Evolutionary conservation across 2,113 vertebrate species (phyloP), one percentile per base, ranked within the genome.

Genomic region (Leucoraja erinaceus): DNA sequence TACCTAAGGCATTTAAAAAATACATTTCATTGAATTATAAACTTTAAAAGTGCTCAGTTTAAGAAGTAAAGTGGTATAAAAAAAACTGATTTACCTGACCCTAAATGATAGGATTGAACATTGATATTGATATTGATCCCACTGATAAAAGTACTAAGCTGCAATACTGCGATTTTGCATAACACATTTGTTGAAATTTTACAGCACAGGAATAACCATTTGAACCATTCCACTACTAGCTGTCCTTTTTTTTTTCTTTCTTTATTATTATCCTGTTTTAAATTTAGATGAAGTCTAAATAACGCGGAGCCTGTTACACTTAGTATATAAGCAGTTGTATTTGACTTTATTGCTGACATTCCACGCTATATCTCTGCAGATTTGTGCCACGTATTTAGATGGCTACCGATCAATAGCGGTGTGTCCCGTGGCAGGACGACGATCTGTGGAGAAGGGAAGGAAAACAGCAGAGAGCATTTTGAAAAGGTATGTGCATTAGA

Each of bases 401-500:
- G 97, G 97, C 0, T 98, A 97, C 95, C 96, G 97, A 95, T 96
- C 97, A 31, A 98, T 96, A 16, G 97, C 97, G 0, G 97, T 98
- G 54, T 98, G 97, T 95, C 95, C 97, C 0, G 95, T 97, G 5
- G 96, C 95, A 75, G 97, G 97, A 0, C 97, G 96, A 7, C 96
- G 96, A 93, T 96, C 97, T 0, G 93, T 93, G 0, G 95, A 98
- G 11, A 98, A 98, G 94, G 97, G 96, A 94, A 95, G 95, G 31
- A 94, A 94, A 68, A 97, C 96, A 10, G 97, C 97, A 0, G 97
- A 98, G 84, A 95, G 95, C 94, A 97, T 98, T 95, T 94, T 98
- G 93, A 97, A 96, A 94, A 96, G 97, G 97, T 98, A 81, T 66
- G 93, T 93, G 2, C 56, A 91, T 66, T 68, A 9, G 86, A 68